Evolutionary conservation across 1,140 invertebrate genomes (phyloP), one percentile per base, ranked within the genome.

Genomic region (Choristoneura fumiferana): DNA sequence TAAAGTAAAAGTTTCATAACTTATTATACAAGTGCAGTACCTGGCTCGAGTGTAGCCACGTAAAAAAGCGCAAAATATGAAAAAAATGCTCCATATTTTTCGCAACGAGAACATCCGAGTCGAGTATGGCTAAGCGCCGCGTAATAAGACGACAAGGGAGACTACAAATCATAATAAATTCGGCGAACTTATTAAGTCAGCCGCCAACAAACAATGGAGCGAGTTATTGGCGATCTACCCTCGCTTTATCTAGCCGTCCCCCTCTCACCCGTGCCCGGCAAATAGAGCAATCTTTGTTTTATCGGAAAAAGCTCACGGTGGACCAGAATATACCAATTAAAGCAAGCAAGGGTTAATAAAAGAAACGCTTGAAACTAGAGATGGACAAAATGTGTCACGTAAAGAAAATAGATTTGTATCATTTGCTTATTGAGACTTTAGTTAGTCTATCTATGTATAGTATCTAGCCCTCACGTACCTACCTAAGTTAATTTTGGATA

Each of bases 111-210:
- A 66, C 62, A 63, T 60, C 59, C 59, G 58, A 66, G 59, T 74
- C 35, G 52, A 71, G 65, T 74, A 70, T 72, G 73, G 65, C 76
- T 75, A 78, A 74, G 70, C 62, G 71, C 58, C 62, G 66, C 69
- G 60, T 78, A 82, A 76, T 79, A 81, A 78, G 72, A 81, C 74
- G 72, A 80, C 80, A 72, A 73, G 73, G 73, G 76, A 78, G 73
- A 64, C 73, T 71, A 81, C 74, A 82, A 84, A 83, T 85, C 79
- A 86, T 82, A 85, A 85, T 81, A 88, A 84, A 86, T 84, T 81
- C 67, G 76, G 69, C 56, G 76, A 82, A 84, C 81, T 88, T 88
- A 88, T 88, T 86, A 86, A 86, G 83, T 82, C 80, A 75, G 76
- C 81, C 75, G 73, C 77, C 76, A 77, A 84, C 81, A 87, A 86